A percentile compares a stretch with the other conserved stretches of the same genome.
Conservation (phyloP, 1,140 invertebrate species). For the Caenorhabditis remanei region DNA sequence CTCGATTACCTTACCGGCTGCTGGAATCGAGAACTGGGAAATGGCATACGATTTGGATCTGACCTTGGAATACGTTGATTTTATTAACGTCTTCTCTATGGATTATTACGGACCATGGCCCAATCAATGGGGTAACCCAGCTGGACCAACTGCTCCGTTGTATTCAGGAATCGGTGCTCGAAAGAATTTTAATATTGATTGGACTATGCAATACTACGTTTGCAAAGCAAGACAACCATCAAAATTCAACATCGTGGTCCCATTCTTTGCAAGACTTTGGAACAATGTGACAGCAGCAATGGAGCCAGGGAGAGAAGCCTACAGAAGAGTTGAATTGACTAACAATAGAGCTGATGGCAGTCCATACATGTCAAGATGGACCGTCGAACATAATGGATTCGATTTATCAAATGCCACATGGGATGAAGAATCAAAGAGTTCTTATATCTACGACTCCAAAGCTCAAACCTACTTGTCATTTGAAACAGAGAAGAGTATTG, state of each 20-base stretch:
- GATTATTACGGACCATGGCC: conserved; percentile 26
- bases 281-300: background rate
- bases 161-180: background rate
- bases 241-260: conserved; percentile 37
- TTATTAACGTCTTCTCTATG: background rate
- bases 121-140: background rate
- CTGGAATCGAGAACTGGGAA: conserved; percentile 8
- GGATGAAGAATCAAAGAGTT: background rate
- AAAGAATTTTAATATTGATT: conserved; percentile 20
- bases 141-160: background rate
- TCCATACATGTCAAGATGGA: conserved; percentile 3
- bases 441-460: background rate
- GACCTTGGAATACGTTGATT: background rate
- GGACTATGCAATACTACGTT: conserved; percentile 1
- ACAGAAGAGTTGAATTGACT: background rate
- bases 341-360: background rate
- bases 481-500: conserved; percentile 13
- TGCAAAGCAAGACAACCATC: background rate
- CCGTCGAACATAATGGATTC: background rate
- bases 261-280: conserved; percentile 23
- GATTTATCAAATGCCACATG: background rate
- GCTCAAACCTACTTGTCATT: background rate
- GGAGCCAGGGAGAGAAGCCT: background rate
- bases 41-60: background rate
- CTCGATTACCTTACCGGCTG: background rate